Base-by-base conservation (phyloP, 2,113 vertebrate genomes). In the Amphilophus citrinellus region DNA sequence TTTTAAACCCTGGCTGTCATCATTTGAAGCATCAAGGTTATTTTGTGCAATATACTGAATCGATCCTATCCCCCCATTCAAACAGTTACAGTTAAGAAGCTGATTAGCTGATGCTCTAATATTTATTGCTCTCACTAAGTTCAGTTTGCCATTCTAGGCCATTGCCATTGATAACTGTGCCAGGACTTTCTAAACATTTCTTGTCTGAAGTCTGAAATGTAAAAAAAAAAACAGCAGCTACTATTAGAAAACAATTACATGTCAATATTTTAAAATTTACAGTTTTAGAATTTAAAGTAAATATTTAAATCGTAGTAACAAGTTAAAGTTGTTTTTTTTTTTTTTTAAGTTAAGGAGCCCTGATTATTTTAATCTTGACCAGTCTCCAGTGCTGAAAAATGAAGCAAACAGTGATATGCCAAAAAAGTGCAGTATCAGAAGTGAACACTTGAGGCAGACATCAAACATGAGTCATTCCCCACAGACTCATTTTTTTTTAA, bases 1-100 rank as follows among this genome's bases (percentile, higher is more conserved):
- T 85, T 90, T 86, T 62, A 77, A 89, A 84, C 32, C 8, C 56
- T 77, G 77, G 15, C 58, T 76, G 71, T 88, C 84, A 71, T 81
- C 79, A 61, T 88, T 50, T 62, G n/a, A 44, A 50, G 71, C 56
- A 44, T 53, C 56, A 37, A 66, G 61, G 39, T 24, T 57, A 5
- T 83, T 50, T 47, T 44, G 30, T 37, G n/a, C 58, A 57, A 32
- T 1, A 10, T 50, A 35, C 30, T 3, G 9, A 65, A 56, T n/a
- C 61, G 2, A 58, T 65, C 8, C 30, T 58, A n/a, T 44, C 58
- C 30, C 10, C 0, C 44, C 5, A 6, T 15, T 80, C 0, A 50
- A 50, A 1, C 24, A 30, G 17, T 15, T 57, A 50, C 11, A n/a
- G 53, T 60, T 18, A 15, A 53, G 35, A 24, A 11, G 50, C 14